These are phyloP conservation scores for Syrmaticus mikado DNA, from an alignment of 2,113 vertebrate genomes.

Conservation along the genomic window DNA sequence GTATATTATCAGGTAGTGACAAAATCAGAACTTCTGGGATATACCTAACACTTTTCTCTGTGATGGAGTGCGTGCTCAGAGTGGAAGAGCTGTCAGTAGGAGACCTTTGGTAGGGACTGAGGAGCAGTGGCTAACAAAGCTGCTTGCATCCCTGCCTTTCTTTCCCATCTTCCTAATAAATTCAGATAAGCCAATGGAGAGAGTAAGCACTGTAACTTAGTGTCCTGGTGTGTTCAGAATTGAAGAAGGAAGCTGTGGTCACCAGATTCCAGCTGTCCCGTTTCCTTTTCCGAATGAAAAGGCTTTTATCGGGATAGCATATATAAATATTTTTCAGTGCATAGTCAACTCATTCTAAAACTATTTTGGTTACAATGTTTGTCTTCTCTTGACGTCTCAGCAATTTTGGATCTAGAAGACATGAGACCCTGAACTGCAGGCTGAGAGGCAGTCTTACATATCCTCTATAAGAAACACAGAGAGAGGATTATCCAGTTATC, in stretches of 20 bases:
- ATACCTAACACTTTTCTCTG: not conserved
- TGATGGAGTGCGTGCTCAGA: rapidly evolving
- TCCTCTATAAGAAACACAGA: not conserved
- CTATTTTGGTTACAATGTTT: not conserved
- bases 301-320: not conserved
- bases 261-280: conserved; percentile 22
- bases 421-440: not conserved
- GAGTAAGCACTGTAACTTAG: not conserved
- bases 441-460: not conserved
- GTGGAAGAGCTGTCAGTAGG: not conserved
- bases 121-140: not conserved
- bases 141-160: not conserved
- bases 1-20: not conserved
- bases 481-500: not conserved
- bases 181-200: not conserved
- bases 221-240: not conserved
- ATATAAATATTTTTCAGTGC: conserved; percentile 1
- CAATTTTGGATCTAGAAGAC: not conserved
- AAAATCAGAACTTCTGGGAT: not conserved
- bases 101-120: not conserved
- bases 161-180: not conserved
- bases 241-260: not conserved
- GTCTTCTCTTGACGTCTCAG: not conserved
- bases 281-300: conserved; percentile 23
- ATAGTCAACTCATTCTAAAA: conserved; percentile 4